Base-by-base conservation (phyloP, 1,140 invertebrate species). In the Mercenaria mercenaria region DNA sequence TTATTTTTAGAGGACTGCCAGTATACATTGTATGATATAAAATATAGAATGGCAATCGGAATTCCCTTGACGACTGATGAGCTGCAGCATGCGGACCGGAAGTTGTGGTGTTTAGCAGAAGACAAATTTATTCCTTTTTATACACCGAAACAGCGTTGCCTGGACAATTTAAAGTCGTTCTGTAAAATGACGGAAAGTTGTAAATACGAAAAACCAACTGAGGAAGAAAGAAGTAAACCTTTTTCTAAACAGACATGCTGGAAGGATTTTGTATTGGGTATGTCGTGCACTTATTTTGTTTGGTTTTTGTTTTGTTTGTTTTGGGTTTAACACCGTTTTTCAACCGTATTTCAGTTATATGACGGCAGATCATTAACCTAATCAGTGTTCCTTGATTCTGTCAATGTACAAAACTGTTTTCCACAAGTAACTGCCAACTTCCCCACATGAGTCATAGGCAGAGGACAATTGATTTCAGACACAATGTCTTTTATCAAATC, bases 201-300 rank as follows among this genome's bases (percentile, higher is more conserved):
- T 32, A 87, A 85, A 41, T 77, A 83, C 29, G 77, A 81, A 29
- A 80, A 34, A 32, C 32, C 26, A 15, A 41, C 67, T 1, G 61
- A 56, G 20, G 39, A 56, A 23, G 23, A 85, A 11, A 91, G 83
- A 72, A 88, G 85, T 41, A 80, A 89, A 72, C 89, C 89, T 26
- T 92, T 91, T 64, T 91, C 89, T 34, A 85, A 90, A 4, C 87
- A 93, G 47, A 90, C 88, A 3, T 93, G 93, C 81, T 93, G 93
- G 93, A 83, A 90, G 37, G 77, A 87, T 43, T 90, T 91, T 37
- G 90, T 93, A 32, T 85, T 91, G 37, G 90, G 92, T 32, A 91
- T 18, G 59, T 82, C 23, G 10, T n/a, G 23, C 11, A 67, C n/a
- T 67, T 67, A 26, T 67, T 67, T 26, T n/a, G n/a, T n/a, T n/a